Base-by-base conservation (phyloP, 2,888 invertebrate species). In the Drosophila falleni region DNA sequence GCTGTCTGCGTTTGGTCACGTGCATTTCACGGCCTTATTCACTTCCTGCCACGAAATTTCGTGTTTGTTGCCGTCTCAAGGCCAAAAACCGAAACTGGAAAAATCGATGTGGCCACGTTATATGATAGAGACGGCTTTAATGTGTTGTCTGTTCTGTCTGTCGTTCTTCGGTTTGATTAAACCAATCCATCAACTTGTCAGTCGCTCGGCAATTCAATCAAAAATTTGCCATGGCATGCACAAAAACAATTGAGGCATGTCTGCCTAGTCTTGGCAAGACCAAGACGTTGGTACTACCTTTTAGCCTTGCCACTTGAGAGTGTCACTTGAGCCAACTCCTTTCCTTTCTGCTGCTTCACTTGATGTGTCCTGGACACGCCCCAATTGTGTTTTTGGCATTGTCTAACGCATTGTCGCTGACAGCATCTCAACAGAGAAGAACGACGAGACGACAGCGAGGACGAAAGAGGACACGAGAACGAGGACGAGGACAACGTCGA, bases 331-430 rank as follows among this genome's bases (percentile, higher is more conserved):
- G 51, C 16, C 10, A 26, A 19, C 42, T 44, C 6, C 42, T 13
- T 49, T 11, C 19, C 10, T 31, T 31, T 5, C 16, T 10, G 8
- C 33, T 3, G 26, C 29, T 33, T 42, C 53, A 54, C 55, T 61
- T 62, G 64, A 51, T 42, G 56, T 74, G 78, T 74, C 74, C 70
- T 68, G 86, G 87, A 85, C 89, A 87, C 86, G 86, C 86, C 86
- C 80, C 86, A 89, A 86, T 86, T 89, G 89, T 86, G 85, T 81
- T 87, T 87, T 89, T 84, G 85, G 81, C 89, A 87, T 86, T 89
- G 89, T 86, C 87, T 80, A 72, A 80, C 87, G 89, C 83, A 73
- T 76, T 87, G 78, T 71, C 80, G 78, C 73, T 80, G 89, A 87
- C 81, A 79, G 85, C 76, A 76, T 67, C 78, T 71, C 81, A 78